Evolutionary conservation across 2,113 vertebrate species (phyloP).

Genomic region (Cinclus mexicanus): DNA sequence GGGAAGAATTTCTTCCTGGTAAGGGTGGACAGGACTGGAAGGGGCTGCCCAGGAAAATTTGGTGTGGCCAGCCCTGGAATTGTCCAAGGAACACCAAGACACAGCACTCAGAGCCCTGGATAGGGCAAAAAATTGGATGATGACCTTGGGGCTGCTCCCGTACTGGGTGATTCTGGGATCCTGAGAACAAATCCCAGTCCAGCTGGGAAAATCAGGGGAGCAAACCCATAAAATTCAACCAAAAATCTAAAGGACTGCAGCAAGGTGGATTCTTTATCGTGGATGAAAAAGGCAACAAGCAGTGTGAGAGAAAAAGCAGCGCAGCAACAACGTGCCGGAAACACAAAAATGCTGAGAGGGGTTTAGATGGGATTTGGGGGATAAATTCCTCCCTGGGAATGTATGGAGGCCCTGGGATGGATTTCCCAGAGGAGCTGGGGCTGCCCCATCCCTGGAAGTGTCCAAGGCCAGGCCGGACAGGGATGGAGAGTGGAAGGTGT

Average conservation of each 20-base stretch:
- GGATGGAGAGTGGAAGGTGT: too few relatives aligned
- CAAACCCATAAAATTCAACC: not conserved
- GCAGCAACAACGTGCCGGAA: not conserved
- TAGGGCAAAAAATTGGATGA: too few relatives aligned
- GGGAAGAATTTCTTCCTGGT: not conserved
- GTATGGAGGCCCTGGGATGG: too few relatives aligned
- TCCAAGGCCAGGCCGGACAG: too few relatives aligned
- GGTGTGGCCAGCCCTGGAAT: not conserved
- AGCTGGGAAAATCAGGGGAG: fast-evolving
- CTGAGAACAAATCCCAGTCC: too few relatives aligned
- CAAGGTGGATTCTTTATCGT: not conserved
- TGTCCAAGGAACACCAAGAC: fast-evolving
- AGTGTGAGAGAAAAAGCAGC: not conserved
- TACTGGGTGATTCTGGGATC: fast-evolving
- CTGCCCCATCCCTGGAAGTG: too few relatives aligned
- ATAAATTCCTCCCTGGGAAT: too few relatives aligned
- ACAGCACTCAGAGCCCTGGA: not conserved
- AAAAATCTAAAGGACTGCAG: not conserved
- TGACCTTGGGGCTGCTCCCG: fast-evolving
- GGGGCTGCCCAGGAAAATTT: not conserved
- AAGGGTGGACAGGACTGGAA: not conserved
- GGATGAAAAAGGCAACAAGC: not conserved
- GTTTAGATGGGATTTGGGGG: too few relatives aligned
- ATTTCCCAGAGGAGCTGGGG: too few relatives aligned
- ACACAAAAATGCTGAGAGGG: not conserved